Conservation (phyloP, 2,888 invertebrate species). For the Eristalis tenax region DNA sequence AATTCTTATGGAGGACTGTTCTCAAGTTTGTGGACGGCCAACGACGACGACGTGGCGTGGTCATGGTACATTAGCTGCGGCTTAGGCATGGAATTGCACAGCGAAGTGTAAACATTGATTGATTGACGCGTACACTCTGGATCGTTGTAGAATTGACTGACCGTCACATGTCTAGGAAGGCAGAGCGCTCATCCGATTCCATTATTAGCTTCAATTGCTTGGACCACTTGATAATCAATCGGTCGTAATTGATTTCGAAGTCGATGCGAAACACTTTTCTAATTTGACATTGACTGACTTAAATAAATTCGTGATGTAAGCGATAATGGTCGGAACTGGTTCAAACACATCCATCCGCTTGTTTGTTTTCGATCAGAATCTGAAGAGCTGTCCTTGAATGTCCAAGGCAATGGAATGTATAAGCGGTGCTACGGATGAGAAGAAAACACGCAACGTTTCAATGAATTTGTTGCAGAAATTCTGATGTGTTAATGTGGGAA, state of each 20-base stretch:
- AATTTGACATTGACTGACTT: conserved; percentile 27
- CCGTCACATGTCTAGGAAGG: conserved; percentile 7
- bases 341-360: not conserved
- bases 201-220: conserved; percentile 62
- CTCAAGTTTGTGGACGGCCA: not conserved
- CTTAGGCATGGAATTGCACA: not conserved
- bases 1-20: not conserved
- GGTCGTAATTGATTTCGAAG: conserved; percentile 57
- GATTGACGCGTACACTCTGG: conserved; percentile 40
- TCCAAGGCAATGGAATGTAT: no score
- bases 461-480: no score
- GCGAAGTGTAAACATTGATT: conserved; percentile 32
- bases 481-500: no score
- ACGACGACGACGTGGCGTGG: no score
- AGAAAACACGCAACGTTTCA: no score
- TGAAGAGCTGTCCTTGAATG: no score
- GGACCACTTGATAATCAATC: conserved; percentile 64
- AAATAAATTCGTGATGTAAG: not conserved
- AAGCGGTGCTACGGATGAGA: no score
- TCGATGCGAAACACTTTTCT: not conserved
- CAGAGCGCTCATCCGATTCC: conserved; percentile 22
- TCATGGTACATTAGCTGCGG: not conserved
- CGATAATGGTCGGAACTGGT: not conserved
- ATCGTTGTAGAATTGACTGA: conserved; percentile 30
- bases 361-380: no score